Percentiles rank a stretch among this genome's conserved stretches.
Evolutionary conservation across 2,113 vertebrate genomes (phyloP).

Genomic region (Ceyx melanurus): DNA sequence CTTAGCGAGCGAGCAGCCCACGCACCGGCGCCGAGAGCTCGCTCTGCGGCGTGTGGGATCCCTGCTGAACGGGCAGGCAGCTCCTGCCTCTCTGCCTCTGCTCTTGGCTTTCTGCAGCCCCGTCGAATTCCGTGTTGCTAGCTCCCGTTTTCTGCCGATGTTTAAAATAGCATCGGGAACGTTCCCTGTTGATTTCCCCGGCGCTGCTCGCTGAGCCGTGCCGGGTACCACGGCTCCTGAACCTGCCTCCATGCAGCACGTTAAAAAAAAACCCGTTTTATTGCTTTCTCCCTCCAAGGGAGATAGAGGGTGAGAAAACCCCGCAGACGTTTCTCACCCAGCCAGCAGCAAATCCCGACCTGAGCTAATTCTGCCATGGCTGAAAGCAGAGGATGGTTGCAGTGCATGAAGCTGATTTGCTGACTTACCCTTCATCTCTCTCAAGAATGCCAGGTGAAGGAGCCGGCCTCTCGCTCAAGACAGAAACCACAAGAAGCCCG

Average conservation of each 20-base stretch:
- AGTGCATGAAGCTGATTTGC: constrained; percentile 24
- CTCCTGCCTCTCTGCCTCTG: neutral
- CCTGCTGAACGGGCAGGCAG: neutral
- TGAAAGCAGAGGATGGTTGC: constrained; percentile 13
- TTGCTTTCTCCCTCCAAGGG: neutral
- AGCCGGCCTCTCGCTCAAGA: neutral
- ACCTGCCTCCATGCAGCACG: neutral
- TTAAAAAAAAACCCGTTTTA: neutral
- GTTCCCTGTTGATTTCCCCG: constrained; percentile 8
- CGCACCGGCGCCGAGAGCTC: neutral
- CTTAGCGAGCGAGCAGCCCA: neutral
- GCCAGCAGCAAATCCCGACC: neutral
- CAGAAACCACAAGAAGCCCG: neutral
- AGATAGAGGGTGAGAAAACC: neutral
- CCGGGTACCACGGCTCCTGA: neutral
- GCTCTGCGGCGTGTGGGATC: neutral
- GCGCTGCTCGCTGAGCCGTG: neutral
- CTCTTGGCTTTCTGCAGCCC: neutral
- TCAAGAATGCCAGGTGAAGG: constrained; percentile 33
- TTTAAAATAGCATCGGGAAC: constrained; percentile 59
- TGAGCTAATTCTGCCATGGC: constrained; percentile 15
- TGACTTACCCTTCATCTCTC: constrained; percentile 68
- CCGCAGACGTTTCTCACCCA: neutral
- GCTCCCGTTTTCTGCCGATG: constrained; percentile 12
- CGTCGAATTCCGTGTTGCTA: neutral